phyloP scores from a whole-genome alignment of 2,113 vertebrate species.

The Eclectus roratus region DNA sequence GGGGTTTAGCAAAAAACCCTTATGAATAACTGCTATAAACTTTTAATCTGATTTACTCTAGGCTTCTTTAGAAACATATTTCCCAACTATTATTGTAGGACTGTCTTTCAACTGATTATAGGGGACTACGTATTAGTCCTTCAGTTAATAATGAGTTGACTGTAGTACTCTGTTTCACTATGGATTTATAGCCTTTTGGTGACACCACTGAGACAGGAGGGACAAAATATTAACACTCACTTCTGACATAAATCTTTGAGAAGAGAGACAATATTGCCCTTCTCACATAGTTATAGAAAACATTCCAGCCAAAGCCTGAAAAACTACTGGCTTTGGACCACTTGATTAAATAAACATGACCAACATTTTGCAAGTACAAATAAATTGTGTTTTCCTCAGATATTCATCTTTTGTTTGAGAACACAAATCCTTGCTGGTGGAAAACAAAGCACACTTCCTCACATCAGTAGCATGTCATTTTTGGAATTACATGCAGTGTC shows the following conservation, averaged over 20 bases:
- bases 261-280: neutral
- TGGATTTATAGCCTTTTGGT: neutral
- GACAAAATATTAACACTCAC: neutral
- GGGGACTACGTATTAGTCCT: neutral
- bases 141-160: neutral
- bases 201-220: neutral
- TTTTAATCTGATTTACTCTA: neutral
- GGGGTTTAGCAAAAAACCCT: neutral
- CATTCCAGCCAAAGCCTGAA: accelerated
- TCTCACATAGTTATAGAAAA: neutral
- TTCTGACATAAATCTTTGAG: neutral
- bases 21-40: neutral
- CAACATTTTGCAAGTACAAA: neutral
- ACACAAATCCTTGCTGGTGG: neutral
- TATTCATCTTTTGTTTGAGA: neutral
- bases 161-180: neutral
- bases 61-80: neutral
- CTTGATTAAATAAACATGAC: neutral
- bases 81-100: neutral
- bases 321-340: neutral
- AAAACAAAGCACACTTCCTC: neutral
- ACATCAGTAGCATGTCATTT: neutral
- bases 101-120: neutral
- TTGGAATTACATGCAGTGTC: neutral
- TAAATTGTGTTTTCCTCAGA: neutral